Base-by-base conservation (phyloP, 2,113 vertebrate genomes). In the Oryzias curvinotus region DNA sequence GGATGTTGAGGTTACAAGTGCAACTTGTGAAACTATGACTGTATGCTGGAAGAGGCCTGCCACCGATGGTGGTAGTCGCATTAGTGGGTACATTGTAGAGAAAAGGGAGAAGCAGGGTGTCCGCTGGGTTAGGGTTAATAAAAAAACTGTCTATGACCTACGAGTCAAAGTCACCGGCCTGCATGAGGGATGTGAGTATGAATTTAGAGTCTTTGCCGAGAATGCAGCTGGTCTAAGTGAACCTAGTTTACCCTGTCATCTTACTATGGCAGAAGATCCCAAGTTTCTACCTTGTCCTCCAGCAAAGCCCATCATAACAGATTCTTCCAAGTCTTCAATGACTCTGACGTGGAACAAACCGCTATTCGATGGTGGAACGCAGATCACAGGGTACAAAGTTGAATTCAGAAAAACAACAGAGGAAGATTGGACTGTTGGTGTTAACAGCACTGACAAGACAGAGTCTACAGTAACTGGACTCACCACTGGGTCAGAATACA, bases 121-220 rank as follows among this genome's bases (percentile, higher is more conserved):
- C 15, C 92, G 94, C 53, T 99, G 97, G 97, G 87, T 94, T 51
- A 94, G 95, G 71, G 95, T 99, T 30, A 98, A 98, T 85, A 98
- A 98, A 90, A 99, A 96, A 65, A 92, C 94, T 65, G 96, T 99
- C 62, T 98, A 96, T 87, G 97, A 99, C 84, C 89, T 98, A 56
- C 93, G 97, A 88, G 94, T 97, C 57, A 99, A 99, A 87, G 95
- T 96, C 62, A 88, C 93, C 7, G 93, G 96, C 71, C 93, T 99
- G 13, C 93, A 94, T 57, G 92, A 95, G 63, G 95, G 96, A 74
- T 94, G 92, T 74, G 96, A 99, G 77, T 99, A 99, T 88, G 97
- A 99, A 82, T 98, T 96, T 71, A 93, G 94, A 41, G 96, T 99
- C 75, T 95, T 93, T 92, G 96, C 97, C 75, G 97, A 99, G 88